Evolutionary conservation across 2,113 vertebrate species (phyloP).

Genomic region (Fukomys damarensis): DNA sequence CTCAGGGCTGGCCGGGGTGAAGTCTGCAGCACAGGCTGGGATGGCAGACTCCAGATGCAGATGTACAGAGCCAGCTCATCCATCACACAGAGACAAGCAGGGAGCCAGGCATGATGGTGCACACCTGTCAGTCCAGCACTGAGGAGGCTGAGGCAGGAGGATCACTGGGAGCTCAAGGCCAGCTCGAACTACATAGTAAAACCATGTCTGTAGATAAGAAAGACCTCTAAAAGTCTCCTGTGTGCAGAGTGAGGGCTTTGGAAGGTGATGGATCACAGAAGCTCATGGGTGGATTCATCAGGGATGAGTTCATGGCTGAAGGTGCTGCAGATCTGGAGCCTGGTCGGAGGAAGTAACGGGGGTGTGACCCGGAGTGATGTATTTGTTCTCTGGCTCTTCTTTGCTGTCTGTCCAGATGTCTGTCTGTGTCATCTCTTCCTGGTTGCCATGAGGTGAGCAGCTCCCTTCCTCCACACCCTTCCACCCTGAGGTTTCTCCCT

Average conservation of each 20-base stretch:
- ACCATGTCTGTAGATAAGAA: background rate
- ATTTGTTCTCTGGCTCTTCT: background rate
- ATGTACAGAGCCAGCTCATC: background rate
- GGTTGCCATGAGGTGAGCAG: background rate
- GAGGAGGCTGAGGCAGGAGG: too few species aligned
- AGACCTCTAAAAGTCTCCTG: background rate
- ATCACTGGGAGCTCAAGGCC: too few species aligned
- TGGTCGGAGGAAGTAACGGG: background rate
- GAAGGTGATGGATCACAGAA: background rate
- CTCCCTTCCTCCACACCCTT: background rate
- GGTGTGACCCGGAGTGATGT: background rate
- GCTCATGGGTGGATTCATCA: background rate
- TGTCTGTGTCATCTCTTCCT: background rate
- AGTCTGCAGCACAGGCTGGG: background rate
- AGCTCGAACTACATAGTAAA: background rate
- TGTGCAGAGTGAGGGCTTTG: background rate
- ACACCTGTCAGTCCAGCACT: too few species aligned
- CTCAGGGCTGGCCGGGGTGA: background rate
- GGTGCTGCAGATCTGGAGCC: background rate
- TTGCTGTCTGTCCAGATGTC: background rate
- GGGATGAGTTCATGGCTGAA: background rate
- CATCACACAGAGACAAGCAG: background rate
- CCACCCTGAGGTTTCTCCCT: background rate
- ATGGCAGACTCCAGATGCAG: background rate
- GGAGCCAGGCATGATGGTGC: too few species aligned